Percentiles rank a stretch among this genome's conserved stretches.
Conservation (phyloP, 2,797 vertebrate species). For the Salarias fasciatus region DNA sequence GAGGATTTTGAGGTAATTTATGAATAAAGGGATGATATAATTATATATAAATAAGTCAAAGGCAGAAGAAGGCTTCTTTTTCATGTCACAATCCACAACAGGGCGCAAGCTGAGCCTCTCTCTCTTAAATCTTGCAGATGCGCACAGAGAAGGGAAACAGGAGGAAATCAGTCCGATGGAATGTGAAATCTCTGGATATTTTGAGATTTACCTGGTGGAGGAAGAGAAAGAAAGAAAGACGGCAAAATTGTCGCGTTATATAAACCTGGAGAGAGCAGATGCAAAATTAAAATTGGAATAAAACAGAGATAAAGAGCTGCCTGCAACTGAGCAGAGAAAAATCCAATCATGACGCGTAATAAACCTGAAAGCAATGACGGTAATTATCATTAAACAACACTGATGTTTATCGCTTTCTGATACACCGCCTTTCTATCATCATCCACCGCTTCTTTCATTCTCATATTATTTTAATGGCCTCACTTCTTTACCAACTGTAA, state of each 20-base stretch:
- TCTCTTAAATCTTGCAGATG: constrained; percentile 22
- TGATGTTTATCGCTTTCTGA: constrained; percentile 34
- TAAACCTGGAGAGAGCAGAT: constrained; percentile 31
- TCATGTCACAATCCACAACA: constrained; percentile 12
- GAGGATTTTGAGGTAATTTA: constrained; percentile 51
- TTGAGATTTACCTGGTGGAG: constrained; percentile 15
- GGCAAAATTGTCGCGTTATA: constrained; percentile 12
- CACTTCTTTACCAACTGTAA: constrained; percentile 28
- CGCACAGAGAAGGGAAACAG: constrained; percentile 6
- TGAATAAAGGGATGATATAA: constrained; percentile 57
- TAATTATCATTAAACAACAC: constrained; percentile 52
- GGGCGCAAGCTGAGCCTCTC: background rate
- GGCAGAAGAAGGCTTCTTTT: constrained; percentile 7
- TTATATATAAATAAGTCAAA: constrained; percentile 53
- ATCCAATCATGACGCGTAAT: constrained; percentile 39
- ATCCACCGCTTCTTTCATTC: constrained; percentile 5
- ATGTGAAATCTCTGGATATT: constrained; percentile 18
- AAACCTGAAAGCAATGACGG: constrained; percentile 40
- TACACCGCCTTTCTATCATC: constrained; percentile 16
- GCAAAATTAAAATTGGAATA: constrained; percentile 36
- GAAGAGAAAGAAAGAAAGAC: background rate
- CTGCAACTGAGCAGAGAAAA: constrained; percentile 19
- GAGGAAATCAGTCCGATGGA: constrained; percentile 11
- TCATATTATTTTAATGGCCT: constrained; percentile 25
- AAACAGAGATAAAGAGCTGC: constrained; percentile 38